phyloP scores from a whole-genome alignment of 2,797 vertebrate species.

The Halcyon chelicuti region DNA sequence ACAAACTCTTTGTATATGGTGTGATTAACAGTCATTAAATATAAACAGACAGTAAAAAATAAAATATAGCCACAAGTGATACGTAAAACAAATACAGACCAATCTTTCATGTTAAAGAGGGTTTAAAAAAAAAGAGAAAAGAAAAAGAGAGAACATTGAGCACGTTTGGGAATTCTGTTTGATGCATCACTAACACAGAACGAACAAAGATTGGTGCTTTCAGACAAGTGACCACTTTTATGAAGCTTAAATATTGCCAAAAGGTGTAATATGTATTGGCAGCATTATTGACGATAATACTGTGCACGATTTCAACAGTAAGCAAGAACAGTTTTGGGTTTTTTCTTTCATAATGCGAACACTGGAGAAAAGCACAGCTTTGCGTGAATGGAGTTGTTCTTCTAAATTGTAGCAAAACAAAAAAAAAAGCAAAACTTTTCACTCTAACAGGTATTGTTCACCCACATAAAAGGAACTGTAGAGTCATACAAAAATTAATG shows the following conservation, averaged over 20 bases:
- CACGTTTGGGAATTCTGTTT: conserved; percentile 58
- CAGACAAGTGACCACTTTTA: conserved; percentile 75
- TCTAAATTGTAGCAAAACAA: conserved; percentile 67
- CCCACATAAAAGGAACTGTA: conserved; percentile 75
- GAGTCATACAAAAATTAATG: conserved; percentile 81
- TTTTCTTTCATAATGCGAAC: conserved; percentile 58
- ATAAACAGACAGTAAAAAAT: conserved; percentile 75
- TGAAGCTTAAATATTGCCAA: conserved; percentile 75
- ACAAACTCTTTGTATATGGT: conserved; percentile 64
- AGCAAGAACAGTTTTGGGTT: conserved; percentile 44
- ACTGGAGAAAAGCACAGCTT: conserved; percentile 67
- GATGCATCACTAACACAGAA: conserved; percentile 68
- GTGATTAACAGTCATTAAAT: conserved; percentile 72
- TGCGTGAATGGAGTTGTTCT: conserved; percentile 53
- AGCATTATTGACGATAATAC: conserved; percentile 46
- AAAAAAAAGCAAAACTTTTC: conserved; percentile 72
- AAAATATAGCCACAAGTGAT: conserved; percentile 71
- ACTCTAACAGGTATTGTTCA: conserved; percentile 57
- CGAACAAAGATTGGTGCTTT: conserved; percentile 60
- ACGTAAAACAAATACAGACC: conserved; percentile 70
- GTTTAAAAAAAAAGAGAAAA: neutral
- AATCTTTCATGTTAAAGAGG: conserved; percentile 68
- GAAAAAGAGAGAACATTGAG: neutral
- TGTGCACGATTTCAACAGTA: conserved; percentile 62
- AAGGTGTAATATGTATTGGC: conserved; percentile 58